Evolutionary conservation across 2,888 invertebrate species (phyloP), one percentile per base, ranked within the genome.

Genomic region (Parelbella ahira): DNA sequence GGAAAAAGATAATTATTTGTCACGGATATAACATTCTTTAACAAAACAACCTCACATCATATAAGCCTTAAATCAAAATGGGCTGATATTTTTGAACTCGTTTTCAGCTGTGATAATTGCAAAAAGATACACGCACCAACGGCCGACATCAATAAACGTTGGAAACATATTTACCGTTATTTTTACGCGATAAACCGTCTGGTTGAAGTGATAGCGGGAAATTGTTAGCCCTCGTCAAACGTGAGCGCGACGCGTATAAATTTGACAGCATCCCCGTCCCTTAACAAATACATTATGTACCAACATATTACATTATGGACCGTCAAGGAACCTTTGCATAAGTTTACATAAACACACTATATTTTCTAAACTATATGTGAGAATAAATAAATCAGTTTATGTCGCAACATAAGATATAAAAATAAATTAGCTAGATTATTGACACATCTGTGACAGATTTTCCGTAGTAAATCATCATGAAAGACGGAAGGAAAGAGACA

Each of bases 161-260:
- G 19, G 9, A 6, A 30, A 24, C 25, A 60, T 58, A 62, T 65
- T 63, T 60, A 63, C 58, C 47, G 48, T 29, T 48, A 44, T 58
- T 33, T 38, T 57, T 55, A 56, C 48, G 50, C 50, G 50, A 63
- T 60, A 62, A 55, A 64, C 56, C 53, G 54, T 60, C 53, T 36
- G 45, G 41, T 45, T 27, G 20, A 25, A 45, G 39, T 30, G 39
- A 38, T 36, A 38, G 39, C 33, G 60, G 58, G 54, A 60, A 64
- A 64, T 63, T 63, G 62, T 68, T 60, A 60, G 56, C 68, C 73
- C 68, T 69, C 63, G 64, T 73, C 73, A 70, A 69, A 60, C 53
- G 52, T 30, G 55, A 47, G 54, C 56, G 54, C 41, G 47, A 44
- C 38, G 60, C 67, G 72, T 71, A 58, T 69, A 74, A 69, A 57